Base-by-base conservation (phyloP, 2,797 vertebrate species). In the Botia almorhae region DNA sequence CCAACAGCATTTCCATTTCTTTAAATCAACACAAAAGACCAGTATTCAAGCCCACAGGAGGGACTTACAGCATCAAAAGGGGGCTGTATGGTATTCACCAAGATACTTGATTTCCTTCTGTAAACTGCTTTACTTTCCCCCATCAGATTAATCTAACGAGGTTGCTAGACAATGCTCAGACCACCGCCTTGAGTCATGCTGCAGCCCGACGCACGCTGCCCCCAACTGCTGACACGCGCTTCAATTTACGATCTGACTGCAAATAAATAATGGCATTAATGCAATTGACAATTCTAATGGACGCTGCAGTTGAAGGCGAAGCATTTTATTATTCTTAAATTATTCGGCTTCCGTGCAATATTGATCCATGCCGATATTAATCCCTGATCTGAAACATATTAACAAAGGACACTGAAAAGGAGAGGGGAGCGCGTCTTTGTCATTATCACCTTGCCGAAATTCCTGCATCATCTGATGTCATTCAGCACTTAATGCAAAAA, bases 11-110 rank as follows among this genome's bases (percentile, higher is more conserved):
- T 88, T 93, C 90, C 86, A 58, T 29, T 92, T 84, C 8, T 73
- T 51, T 21, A 58, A 87, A 81, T 72, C 74, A 76, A 85, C 87
- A 91, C 91, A 93, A 91, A 91, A 83, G 87, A 82, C 85, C 70
- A 10, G 43, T 46, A 46, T 46, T 46, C 10, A 11, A 46, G 43
- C 43, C 8, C n/a, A 53, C 43, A 11, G 43, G 43, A 46, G 43
- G 10, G 86, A 43, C 14, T 55, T 56, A 3, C 8, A 73, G 63
- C 82, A 83, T 74, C 53, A 87, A 81, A 86, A 76, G 19, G 48
- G 75, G 87, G 80, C 81, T 87, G 87, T 83, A 76, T 56, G 53
- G 60, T 60, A 76, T 43, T 26, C 64, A 43, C 79, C 72, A 87
- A 85, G 17, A 83, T 85, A 85, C 76, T 78, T 83, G 74, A 77